A percentile compares a stretch with the other conserved stretches of the same genome.
Evolutionary conservation across 2,888 invertebrate genomes (phyloP).

Genomic region (Anarsia innoxiella): DNA sequence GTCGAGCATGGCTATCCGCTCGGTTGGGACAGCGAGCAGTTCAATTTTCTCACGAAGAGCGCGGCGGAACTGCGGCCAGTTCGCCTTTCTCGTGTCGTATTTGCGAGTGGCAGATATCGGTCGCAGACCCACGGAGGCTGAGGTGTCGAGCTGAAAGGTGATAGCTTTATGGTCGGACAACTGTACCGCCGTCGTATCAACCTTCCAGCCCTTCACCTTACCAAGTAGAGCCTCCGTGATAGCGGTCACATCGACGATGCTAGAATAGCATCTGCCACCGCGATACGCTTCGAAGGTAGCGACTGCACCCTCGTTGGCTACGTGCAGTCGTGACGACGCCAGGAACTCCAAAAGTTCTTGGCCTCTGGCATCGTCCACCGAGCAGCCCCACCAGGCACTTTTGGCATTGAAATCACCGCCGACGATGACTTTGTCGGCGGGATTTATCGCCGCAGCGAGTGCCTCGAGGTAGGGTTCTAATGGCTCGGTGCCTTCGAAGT

Average conservation of each 20-base stretch:
- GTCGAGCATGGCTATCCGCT: background rate
- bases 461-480: background rate
- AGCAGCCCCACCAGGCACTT: background rate
- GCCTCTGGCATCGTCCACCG: background rate
- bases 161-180: background rate
- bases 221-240: background rate
- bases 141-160: background rate
- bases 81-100: background rate
- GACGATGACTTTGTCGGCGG: background rate
- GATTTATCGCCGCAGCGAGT: background rate
- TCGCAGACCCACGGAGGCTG: background rate
- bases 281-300: background rate
- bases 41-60: too few relatives aligned
- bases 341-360: background rate
- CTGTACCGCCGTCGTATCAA: background rate
- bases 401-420: background rate
- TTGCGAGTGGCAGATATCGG: slow-evolving; percentile 1
- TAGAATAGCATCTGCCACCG: background rate
- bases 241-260: background rate
- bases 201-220: background rate
- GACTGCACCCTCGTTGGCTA: background rate
- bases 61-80: background rate
- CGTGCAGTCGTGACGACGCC: background rate
- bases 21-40: background rate
- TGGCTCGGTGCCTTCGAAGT: background rate